A percentile compares a stretch with the other conserved stretches of the same genome.
phyloP scores from a whole-genome alignment of 2,797 vertebrate species.

The Sciurus carolinensis region DNA sequence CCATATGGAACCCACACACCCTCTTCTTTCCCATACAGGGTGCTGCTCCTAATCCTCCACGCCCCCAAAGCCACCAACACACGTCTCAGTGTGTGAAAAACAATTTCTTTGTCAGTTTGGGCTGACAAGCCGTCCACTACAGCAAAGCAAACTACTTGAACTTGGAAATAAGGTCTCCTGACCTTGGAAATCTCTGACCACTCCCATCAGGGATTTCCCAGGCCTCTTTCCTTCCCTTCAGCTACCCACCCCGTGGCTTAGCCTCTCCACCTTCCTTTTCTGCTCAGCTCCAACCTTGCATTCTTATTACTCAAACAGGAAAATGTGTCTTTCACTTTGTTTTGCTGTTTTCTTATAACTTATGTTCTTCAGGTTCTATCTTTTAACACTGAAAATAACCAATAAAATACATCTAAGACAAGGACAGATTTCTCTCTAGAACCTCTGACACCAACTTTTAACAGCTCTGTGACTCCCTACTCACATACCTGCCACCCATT shows the following conservation, averaged over 20 bases:
- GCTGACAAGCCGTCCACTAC: neutral
- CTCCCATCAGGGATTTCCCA: neutral
- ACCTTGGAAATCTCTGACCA: neutral
- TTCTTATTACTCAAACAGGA: neutral
- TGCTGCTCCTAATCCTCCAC: neutral
- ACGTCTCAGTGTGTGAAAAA: neutral
- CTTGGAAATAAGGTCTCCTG: neutral
- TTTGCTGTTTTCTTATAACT: neutral
- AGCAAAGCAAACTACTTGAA: neutral
- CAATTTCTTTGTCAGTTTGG: neutral
- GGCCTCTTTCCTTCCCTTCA: neutral
- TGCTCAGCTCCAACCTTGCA: neutral
- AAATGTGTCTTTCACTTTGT: neutral
- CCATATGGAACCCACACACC: accelerated
- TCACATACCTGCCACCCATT: neutral
- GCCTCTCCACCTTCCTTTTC: neutral
- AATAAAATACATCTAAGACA: slow-evolving; percentile 11
- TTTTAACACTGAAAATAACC: slow-evolving; percentile 20
- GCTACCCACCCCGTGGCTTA: too few species aligned
- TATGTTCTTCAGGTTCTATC: neutral
- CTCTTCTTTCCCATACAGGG: neutral
- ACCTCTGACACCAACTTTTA: neutral
- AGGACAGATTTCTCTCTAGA: slow-evolving; percentile 43
- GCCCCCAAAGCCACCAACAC: neutral
- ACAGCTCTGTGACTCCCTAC: neutral